Evolutionary conservation across 35 echinoderm and acorn worm species (phyloP), one percentile per base, ranked within the genome.

Genomic region (Holothuria glaberrima): DNA sequence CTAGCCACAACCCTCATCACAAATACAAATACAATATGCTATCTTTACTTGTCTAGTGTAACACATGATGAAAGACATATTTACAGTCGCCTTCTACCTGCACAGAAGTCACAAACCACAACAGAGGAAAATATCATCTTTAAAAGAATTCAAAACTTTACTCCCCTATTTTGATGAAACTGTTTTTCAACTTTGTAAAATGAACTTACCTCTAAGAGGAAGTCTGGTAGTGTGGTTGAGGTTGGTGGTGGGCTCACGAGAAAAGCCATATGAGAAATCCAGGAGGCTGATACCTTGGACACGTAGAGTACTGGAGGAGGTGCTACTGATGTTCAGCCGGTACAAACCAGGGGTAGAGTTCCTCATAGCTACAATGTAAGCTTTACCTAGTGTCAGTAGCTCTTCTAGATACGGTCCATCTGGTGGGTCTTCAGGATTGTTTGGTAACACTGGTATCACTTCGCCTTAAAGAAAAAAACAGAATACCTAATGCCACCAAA

Each of bases 251-350:
- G 50, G 74, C 22, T 93, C 52, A 32, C 76, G 90, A 30, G 97
- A 89, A 59, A 95, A 99, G 30, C 97, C 97, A 64, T 88, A 94
- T 1, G 59, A 82, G 61, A 99, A 99, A 82, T 99, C 93, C 30
- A 99, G 62, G 12, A 86, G 85, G 69, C 97, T 99, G 1, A 94
- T 82, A 14, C 91, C 97, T 34, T 94, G 94, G 0, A 99, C 93
- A 71, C 97, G 76, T 12, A 99, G 68, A 21, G 88, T 83, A 52
- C 92, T 91, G 2, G 71, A 58, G 1, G 82, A 92, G 32, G 80
- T 72, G 33, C 91, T 88, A 35, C 85, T 71, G 12, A 90, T 89
- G 7, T 87, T 87, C n/a, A 99, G 81, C 16, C 86, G 71, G 75
- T 91, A 93, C 9, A 69, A 56, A 7, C 97, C 97, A 2, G 91